Conservation (phyloP, 2,113 vertebrate species). For the Syngnathus floridae region DNA sequence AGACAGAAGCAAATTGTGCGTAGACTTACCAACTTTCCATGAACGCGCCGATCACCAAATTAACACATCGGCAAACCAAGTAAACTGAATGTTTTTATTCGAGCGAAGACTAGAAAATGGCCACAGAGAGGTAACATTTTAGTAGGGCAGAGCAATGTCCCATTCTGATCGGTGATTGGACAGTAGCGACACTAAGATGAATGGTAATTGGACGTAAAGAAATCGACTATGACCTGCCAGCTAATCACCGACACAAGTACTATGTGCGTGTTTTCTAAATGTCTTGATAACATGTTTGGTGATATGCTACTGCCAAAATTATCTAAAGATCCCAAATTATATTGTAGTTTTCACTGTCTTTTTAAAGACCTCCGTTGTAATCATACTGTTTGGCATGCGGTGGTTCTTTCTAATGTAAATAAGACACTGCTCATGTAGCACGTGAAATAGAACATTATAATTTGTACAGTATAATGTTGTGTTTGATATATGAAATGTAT, state of each 20-base stretch:
- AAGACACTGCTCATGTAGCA: not conserved
- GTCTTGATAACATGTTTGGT: not conserved
- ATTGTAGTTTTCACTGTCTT: too few relatives aligned
- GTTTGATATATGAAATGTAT: too few relatives aligned
- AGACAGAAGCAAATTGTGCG: not conserved
- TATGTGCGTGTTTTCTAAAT: not conserved
- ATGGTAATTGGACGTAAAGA: not conserved
- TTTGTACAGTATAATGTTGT: too few relatives aligned
- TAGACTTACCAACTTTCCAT: constrained; percentile 40
- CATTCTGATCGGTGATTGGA: constrained; percentile 54
- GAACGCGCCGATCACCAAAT: not conserved
- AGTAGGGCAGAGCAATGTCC: constrained; percentile 25
- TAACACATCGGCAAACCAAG: not conserved
- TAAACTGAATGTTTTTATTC: constrained; percentile 8
- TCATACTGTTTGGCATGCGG: too few relatives aligned
- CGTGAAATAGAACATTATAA: too few relatives aligned
- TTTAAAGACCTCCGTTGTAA: too few relatives aligned
- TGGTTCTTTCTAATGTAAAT: not conserved
- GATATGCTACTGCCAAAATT: too few relatives aligned
- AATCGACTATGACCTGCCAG: not conserved
- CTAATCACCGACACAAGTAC: not conserved
- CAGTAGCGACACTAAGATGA: not conserved
- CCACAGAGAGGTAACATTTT: constrained; percentile 47
- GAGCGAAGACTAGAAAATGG: constrained; percentile 60
- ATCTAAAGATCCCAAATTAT: too few relatives aligned